These are phyloP conservation scores for Hecatera dysodea DNA, from an alignment of 2,888 invertebrate species.

Conservation along the genomic window DNA sequence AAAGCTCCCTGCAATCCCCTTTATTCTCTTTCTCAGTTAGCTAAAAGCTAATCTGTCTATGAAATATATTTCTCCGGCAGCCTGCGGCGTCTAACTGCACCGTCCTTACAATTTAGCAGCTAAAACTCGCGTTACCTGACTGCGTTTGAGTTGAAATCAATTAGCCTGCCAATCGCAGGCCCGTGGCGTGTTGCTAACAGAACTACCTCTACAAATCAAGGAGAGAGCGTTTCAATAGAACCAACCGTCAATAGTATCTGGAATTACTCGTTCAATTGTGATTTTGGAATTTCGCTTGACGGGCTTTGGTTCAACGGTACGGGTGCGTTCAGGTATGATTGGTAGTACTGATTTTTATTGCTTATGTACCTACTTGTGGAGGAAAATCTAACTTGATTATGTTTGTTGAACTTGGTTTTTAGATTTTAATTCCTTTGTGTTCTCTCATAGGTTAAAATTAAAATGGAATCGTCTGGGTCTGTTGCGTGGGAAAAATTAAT, in stretches of 20 bases:
- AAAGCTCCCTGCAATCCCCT: neutral
- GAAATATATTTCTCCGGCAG: conserved; percentile 48
- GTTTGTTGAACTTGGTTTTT: neutral
- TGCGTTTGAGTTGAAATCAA: conserved; percentile 76
- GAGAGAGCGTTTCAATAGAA: conserved; percentile 52
- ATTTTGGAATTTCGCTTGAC: conserved; percentile 28
- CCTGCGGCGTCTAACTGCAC: conserved; percentile 10
- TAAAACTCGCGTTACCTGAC: conserved; percentile 70
- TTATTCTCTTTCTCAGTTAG: neutral
- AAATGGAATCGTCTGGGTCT: neutral
- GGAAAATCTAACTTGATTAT: neutral
- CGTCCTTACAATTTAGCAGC: conserved; percentile 54
- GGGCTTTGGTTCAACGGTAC: neutral
- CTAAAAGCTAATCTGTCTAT: conserved; percentile 40
- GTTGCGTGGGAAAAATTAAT: too few relatives aligned
- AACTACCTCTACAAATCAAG: conserved; percentile 60
- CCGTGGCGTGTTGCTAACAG: conserved; percentile 42
- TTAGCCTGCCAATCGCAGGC: conserved; percentile 78
- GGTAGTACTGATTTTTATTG: neutral
- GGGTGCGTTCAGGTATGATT: neutral
- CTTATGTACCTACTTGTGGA: neutral
- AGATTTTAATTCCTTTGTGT: neutral
- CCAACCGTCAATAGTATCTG: conserved; percentile 46
- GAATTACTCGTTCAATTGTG: conserved; percentile 38
- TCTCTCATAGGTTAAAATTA: neutral